Base-by-base conservation (phyloP, 2,888 invertebrate genomes). In the Dynastes tityus region DNA sequence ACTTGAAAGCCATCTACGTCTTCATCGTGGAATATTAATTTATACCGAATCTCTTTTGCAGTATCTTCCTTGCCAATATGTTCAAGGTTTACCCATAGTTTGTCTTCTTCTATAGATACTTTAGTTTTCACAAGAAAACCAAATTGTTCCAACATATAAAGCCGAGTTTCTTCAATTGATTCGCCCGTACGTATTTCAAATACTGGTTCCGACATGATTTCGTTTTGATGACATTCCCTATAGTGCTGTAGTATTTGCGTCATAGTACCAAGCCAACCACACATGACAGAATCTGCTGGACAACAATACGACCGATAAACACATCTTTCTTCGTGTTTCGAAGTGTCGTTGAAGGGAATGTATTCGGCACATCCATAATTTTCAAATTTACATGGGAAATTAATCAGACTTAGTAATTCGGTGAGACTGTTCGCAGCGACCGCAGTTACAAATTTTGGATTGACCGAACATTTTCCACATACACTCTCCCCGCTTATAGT, bases 81-180 rank as follows among this genome's bases (percentile, higher is more conserved):
- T 63, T 79, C 79, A 45, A 77, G 58, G 27, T 67, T 77, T 16
- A 79, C n/a, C 79, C 79, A 79, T 5, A 79, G n/a, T 27, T 79
- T 77, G 13, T 73, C 77, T 4, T 77, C 77, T 9, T 77, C 37
- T 32, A 29, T 40, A 40, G 77, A 77, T 5, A 51, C 67, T 37
- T 77, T 79, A 6, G 61, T n/a, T 55, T 77, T 79, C 40, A 79
- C 49, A 45, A 79, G 68, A 45, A 79, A 79, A 8, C 51, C 37
- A 49, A 79, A 65, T 6, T 65, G 58, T 29, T 77, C 58, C 27
- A 64, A 29, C 22, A 61, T 51, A 32, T 77, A 79, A 11, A 79
- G 61, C 1, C 67, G 65, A 4, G 51, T 27, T 63, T 63, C 68
- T 63, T 74, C 77, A 40, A 37, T 16, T 29, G n/a, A 63, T n/a